phyloP scores from a whole-genome alignment of 1,140 invertebrate genomes.

The Lordiphosa collinella region DNA sequence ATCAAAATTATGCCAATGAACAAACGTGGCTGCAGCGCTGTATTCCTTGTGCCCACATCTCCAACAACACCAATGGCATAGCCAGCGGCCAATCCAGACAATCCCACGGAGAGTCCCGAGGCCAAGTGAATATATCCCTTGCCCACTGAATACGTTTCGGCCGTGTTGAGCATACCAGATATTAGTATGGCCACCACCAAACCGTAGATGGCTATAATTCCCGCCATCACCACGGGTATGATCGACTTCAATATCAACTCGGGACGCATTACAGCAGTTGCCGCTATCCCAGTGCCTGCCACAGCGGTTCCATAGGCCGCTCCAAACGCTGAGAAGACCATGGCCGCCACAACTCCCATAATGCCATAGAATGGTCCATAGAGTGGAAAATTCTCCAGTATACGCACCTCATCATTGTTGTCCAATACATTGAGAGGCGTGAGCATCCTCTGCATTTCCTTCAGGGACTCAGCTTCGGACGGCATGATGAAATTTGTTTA shows the following conservation, averaged over 20 bases:
- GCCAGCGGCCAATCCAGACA: constrained; percentile 93
- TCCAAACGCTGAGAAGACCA: constrained; percentile 87
- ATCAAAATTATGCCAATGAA: constrained; percentile 98
- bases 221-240: constrained; percentile 62
- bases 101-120: constrained; percentile 92
- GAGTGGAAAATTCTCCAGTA: constrained; percentile 4
- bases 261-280: constrained; percentile 59
- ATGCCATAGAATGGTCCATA: constrained; percentile 92
- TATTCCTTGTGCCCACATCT: constrained; percentile 94
- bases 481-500: background rate
- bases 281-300: constrained; percentile 49
- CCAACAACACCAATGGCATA: constrained; percentile 96
- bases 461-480: background rate
- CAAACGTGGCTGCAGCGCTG: constrained; percentile 94
- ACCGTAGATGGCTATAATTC: constrained; percentile 18
- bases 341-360: constrained; percentile 97
- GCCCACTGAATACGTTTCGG: constrained; percentile 81
- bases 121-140: constrained; percentile 94
- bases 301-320: constrained; percentile 62
- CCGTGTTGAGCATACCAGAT: constrained; percentile 82
- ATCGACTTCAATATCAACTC: constrained; percentile 69
- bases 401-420: background rate
- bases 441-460: background rate
- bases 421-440: background rate
- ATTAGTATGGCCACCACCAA: constrained; percentile 93